Conservation (phyloP, 2,113 vertebrate genomes). For the Chaetodon auriga region DNA sequence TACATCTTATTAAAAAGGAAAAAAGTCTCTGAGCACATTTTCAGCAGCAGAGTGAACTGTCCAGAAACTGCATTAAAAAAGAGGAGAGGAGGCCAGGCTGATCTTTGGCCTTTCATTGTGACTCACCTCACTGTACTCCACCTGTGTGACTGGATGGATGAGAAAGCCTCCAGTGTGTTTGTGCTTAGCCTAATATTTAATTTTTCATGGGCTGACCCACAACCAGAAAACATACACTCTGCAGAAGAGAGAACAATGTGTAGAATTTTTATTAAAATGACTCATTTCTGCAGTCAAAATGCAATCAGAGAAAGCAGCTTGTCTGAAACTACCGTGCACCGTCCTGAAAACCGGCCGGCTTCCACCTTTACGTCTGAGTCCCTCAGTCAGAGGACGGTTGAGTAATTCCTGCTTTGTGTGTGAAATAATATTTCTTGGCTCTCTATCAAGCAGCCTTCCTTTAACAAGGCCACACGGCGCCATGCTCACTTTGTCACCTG, state of each 20-base stretch:
- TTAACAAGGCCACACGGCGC: neutral
- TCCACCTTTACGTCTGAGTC: neutral
- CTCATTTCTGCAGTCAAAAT: neutral
- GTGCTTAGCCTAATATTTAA: too few relatives aligned
- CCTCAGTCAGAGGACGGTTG: neutral
- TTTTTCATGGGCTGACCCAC: too few relatives aligned
- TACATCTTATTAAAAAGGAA: neutral
- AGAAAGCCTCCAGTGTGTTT: too few relatives aligned
- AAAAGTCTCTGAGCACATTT: neutral
- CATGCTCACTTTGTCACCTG: neutral
- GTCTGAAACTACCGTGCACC: too few relatives aligned
- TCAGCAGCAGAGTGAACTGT: neutral
- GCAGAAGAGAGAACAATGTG: too few relatives aligned
- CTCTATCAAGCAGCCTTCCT: neutral
- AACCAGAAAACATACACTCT: too few relatives aligned
- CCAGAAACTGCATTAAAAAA: neutral
- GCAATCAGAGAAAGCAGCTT: too few relatives aligned
- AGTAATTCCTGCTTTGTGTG: neutral
- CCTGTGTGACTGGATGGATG: neutral
- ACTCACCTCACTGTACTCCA: neutral
- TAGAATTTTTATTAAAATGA: neutral
- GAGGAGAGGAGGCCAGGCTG: neutral
- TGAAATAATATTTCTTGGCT: neutral
- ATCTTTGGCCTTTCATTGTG: neutral
- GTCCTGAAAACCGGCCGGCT: too few relatives aligned